Conservation (phyloP, 1,140 invertebrate species). For the Drosophila micromelanica region DNA sequence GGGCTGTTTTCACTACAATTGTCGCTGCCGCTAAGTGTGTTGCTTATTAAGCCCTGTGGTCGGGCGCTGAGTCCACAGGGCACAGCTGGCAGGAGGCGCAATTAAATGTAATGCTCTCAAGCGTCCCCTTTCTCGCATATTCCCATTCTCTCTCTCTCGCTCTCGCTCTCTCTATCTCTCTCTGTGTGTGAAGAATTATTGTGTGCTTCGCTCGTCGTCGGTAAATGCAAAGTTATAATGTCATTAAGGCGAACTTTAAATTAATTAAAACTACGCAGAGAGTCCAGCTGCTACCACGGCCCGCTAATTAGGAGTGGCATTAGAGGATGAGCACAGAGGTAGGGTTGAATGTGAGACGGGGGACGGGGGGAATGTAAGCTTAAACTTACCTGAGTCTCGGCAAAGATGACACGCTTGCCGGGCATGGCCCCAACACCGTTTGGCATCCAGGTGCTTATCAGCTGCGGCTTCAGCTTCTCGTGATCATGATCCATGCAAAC, state of each 20-base stretch:
- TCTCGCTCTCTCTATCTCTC: neutral
- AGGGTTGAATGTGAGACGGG: neutral
- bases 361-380: neutral
- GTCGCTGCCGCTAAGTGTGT: constrained; percentile 34
- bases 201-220: constrained; percentile 22
- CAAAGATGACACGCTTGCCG: constrained; percentile 92
- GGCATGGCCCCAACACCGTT: constrained; percentile 93
- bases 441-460: constrained; percentile 94
- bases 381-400: constrained; percentile 91
- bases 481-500: constrained; percentile 95
- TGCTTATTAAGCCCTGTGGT: constrained; percentile 44
- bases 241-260: constrained; percentile 80
- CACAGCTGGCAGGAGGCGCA: constrained; percentile 67
- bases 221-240: constrained; percentile 78
- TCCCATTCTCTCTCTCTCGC: neutral
- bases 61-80: constrained; percentile 5
- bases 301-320: constrained; percentile 76
- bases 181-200: constrained; percentile 51
- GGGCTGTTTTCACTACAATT: constrained; percentile 29
- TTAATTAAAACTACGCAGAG: constrained; percentile 76
- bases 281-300: constrained; percentile 68
- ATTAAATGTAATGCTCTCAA: constrained; percentile 64
- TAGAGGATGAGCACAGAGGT: constrained; percentile 15
- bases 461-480: constrained; percentile 91
- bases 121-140: neutral